phyloP scores from a whole-genome alignment of 2,113 vertebrate genomes.

The Chionomys nivalis region DNA sequence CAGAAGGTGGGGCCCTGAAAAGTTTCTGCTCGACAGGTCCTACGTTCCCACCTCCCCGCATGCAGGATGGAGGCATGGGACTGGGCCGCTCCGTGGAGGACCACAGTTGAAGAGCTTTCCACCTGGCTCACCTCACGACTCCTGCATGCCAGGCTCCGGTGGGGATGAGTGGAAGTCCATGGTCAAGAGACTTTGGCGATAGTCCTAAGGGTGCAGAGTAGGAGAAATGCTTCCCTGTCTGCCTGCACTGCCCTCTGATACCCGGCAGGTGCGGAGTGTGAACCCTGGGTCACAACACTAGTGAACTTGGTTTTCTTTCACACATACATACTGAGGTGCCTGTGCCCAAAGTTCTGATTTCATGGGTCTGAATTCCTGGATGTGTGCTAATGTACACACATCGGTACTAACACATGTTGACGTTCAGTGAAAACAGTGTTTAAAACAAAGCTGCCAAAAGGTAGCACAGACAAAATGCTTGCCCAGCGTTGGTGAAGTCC shows the following conservation, averaged over 20 bases:
- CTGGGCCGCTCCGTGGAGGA: background rate
- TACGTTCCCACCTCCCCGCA: background rate
- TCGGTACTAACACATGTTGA: background rate
- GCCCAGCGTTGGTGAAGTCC: background rate
- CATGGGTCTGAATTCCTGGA: background rate
- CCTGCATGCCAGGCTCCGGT: background rate
- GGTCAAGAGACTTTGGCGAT: background rate
- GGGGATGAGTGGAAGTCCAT: background rate
- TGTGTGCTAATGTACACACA: no score
- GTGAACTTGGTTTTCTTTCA: background rate
- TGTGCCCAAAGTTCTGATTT: background rate
- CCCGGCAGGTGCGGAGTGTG: background rate
- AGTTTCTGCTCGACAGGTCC: background rate
- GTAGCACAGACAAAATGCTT: background rate
- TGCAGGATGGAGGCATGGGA: background rate
- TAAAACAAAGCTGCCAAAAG: background rate
- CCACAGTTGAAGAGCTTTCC: background rate
- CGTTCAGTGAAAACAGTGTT: background rate
- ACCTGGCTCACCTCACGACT: background rate
- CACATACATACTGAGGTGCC: background rate
- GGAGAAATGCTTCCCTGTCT: no score
- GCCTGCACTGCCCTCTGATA: no score
- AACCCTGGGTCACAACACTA: background rate
- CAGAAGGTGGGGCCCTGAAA: background rate
- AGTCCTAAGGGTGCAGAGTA: no score